Conservation (phyloP, 2,888 invertebrate genomes). For the Chloroclystis v-ata region DNA sequence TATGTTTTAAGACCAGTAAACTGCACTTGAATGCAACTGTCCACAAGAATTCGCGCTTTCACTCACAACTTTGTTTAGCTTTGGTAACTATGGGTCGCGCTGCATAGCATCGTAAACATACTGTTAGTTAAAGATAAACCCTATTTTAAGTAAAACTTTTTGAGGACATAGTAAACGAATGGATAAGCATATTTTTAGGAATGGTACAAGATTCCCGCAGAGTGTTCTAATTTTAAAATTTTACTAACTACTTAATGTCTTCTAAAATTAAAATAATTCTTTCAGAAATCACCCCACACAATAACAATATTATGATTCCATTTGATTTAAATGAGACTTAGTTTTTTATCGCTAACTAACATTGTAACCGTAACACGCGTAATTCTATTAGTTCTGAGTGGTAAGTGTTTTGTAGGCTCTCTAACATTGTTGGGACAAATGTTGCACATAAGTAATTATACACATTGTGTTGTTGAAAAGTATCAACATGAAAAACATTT, state of each 20-base stretch:
- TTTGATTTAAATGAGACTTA: neutral
- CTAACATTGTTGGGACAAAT: neutral
- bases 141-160: neutral
- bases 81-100: neutral
- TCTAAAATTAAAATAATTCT: too few relatives aligned
- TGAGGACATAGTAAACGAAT: neutral
- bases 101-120: constrained; percentile 2
- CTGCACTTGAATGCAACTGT: neutral
- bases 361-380: neutral
- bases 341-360: neutral
- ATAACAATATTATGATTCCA: too few relatives aligned
- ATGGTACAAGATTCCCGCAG: too few relatives aligned
- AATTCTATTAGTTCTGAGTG: constrained; percentile 1
- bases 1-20: too few relatives aligned
- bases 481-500: too few relatives aligned
- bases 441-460: too few relatives aligned
- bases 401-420: constrained; percentile 2
- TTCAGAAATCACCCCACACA: too few relatives aligned
- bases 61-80: constrained; percentile 1
- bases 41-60: neutral
- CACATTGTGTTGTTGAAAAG: neutral
- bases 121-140: neutral
- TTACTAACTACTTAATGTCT: too few relatives aligned
- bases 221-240: too few relatives aligned
- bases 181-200: too few relatives aligned